Evolutionary conservation across 2,888 invertebrate species (phyloP), one percentile per base, ranked within the genome.

Genomic region (Troglohyphantes excavatus): DNA sequence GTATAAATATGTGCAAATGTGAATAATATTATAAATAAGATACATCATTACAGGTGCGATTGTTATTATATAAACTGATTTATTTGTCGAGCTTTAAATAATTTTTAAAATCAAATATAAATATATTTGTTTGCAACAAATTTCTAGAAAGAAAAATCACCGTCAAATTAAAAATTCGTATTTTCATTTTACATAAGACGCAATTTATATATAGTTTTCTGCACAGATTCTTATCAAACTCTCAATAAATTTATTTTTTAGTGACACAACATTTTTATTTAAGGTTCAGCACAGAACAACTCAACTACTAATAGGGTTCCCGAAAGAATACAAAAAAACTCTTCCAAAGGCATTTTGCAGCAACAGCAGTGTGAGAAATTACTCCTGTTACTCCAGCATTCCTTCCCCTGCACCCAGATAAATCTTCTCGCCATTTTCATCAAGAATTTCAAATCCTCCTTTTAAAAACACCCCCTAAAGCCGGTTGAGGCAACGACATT

Each of bases 381-480:
- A 63, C 63, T 63, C 43, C 61, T 78, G 43, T 78, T 65, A 43
- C 63, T 26, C 29, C 39, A 21, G 19, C 33, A 17, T 29, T 61
- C 78, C 17, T n/a, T 17, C 39, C 63, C 53, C 43, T 13, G 6
- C 21, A 21, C 26, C 5, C 13, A 53, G 53, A 53, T 27, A 17
- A 21, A 68, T 46, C 53, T 46, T 81, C 29, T 68, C 68, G 21
- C 67, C 67, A 53, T 81, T 81, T 81, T 81, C 81, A 81, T 81
- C 68, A 81, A 53, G 81, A 81, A 68, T 81, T 68, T 19, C 68
- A 81, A 81, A 81, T 81, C 81, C 46, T 68, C 33, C 81, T 53
- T 59, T 81, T 29, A 19, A 27, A 21, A n/a, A 46, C 17, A 81
- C 21, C 23, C 65, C 68, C 81, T 53, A 53, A 81, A 81, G 68